These are phyloP conservation scores for Drosophila nigromelanica DNA, from an alignment of 1,140 invertebrate species.

Conservation along the genomic window DNA sequence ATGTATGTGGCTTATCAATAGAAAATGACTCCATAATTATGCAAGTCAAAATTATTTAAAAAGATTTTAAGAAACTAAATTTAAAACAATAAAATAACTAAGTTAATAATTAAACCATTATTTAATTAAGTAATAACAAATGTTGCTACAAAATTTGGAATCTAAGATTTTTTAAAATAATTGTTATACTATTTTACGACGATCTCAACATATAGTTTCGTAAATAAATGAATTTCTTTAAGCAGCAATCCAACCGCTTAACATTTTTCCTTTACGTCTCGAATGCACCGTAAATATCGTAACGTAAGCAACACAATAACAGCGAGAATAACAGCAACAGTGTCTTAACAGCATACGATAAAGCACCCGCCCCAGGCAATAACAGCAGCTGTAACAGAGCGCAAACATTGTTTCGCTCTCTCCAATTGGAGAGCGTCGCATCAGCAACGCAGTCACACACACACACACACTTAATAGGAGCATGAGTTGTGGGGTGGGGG, in stretches of 20 bases:
- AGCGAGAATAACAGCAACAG: constrained; percentile 8
- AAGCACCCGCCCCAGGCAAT: constrained; percentile 6
- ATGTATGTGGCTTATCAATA: not conserved
- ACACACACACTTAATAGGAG: not conserved
- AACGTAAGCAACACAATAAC: constrained; percentile 37
- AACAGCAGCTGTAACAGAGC: constrained; percentile 18
- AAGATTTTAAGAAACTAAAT: not conserved
- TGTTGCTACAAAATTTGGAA: too few species aligned
- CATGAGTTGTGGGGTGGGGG: constrained; percentile 4
- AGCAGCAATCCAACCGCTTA: not conserved
- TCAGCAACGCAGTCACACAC: constrained; percentile 32
- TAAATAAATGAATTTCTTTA: too few species aligned
- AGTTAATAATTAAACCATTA: too few species aligned
- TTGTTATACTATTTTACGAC: too few species aligned
- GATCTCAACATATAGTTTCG: too few species aligned
- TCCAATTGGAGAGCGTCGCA: constrained; percentile 65
- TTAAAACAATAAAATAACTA: too few species aligned
- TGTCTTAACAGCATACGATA: constrained; percentile 58
- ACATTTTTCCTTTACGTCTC: constrained; percentile 48
- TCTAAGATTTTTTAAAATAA: too few species aligned
- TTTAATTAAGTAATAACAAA: too few species aligned
- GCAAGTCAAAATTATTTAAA: not conserved
- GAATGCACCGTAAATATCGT: constrained; percentile 4
- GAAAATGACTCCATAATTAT: constrained; percentile 5
- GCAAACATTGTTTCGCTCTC: constrained; percentile 32